Evolutionary conservation across 2,797 vertebrate genomes (phyloP).

Genomic region (Knipowitschia caucasica): DNA sequence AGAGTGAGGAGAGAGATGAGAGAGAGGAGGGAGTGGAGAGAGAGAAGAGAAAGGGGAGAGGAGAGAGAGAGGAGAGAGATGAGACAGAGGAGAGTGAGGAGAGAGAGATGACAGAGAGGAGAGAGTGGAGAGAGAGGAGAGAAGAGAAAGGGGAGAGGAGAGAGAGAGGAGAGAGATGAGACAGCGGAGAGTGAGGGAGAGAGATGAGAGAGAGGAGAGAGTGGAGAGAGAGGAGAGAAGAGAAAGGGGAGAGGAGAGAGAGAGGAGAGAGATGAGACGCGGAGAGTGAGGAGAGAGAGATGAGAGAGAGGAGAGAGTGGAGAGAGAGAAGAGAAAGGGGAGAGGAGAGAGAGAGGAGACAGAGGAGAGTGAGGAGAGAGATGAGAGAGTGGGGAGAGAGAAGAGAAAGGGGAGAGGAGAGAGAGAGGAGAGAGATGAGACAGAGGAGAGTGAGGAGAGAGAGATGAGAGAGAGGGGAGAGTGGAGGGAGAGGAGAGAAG

Average conservation of each 20-base stretch:
- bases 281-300: background rate
- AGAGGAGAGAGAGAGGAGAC: too few species aligned
- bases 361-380: background rate
- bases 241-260: background rate
- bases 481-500: background rate
- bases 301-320: background rate
- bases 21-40: slow-evolving; percentile 6
- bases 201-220: background rate
- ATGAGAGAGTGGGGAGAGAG: background rate
- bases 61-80: background rate
- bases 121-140: background rate
- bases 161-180: background rate
- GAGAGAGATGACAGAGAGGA: background rate
- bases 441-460: background rate
- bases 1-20: too few species aligned
- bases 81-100: slow-evolving; percentile 6
- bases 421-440: background rate
- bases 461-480: background rate
- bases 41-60: background rate
- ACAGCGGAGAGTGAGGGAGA: too few species aligned
- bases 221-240: background rate
- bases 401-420: background rate
- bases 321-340: background rate
- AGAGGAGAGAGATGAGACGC: too few species aligned
- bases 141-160: too few species aligned